Evolutionary conservation across 2,888 invertebrate genomes (phyloP).

Genomic region (Coelinius sp.): DNA sequence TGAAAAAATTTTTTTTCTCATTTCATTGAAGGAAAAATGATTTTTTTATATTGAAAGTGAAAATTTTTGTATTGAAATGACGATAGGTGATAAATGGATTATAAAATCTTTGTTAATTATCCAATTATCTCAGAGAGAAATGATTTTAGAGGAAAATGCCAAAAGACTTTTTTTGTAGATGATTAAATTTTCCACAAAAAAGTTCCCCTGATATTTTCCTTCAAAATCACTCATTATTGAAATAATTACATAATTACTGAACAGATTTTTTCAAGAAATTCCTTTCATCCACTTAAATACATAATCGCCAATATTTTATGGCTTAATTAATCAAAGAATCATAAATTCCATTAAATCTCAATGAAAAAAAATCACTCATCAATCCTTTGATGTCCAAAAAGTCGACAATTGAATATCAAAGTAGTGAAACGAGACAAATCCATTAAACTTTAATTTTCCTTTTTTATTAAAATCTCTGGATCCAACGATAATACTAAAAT

Average conservation of each 20-base stretch:
- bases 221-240: no score
- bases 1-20: no score
- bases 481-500: background rate
- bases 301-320: background rate
- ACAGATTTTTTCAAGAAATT: no score
- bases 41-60: background rate
- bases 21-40: conserved; percentile 1
- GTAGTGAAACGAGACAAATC: background rate
- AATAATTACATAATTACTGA: no score
- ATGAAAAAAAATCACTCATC: background rate
- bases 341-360: background rate
- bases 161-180: no score
- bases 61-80: no score
- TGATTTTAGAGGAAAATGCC: no score
- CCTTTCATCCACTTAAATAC: no score
- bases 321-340: background rate
- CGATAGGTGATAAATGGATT: no score
- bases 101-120: background rate
- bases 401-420: background rate
- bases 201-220: no score
- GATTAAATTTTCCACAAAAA: no score
- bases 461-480: background rate
- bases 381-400: background rate
- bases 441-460: background rate
- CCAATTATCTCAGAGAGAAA: background rate